Base-by-base conservation (phyloP, 2,113 vertebrate species). In the Pygoscelis adeliae region DNA sequence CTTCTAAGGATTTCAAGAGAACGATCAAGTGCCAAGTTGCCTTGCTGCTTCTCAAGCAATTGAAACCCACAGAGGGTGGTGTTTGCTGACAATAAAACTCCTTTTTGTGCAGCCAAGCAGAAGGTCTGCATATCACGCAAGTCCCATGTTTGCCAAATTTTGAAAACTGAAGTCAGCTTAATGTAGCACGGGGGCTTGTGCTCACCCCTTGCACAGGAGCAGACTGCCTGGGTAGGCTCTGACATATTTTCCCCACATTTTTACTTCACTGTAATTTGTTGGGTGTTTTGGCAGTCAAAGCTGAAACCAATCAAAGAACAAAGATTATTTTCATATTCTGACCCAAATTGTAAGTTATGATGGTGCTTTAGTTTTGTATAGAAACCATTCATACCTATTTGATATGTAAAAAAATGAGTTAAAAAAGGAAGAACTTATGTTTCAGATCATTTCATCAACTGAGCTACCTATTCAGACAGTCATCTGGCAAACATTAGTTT, bases 331-430 rank as follows among this genome's bases (percentile, higher is more conserved):
- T 15, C 6, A 1, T 32, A 22, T 70, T 86, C 53, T 90, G 34
- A 44, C 38, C 69, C 22, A 86, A 71, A 76, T 13, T 72, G 1
- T 55, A 42, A 84, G 6, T 65, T 79, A 80, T 5, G 8, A 25
- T 0, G 0, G 5, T 1, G 2, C 8, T 62, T 58, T n/a, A 46
- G 5, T 88, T 95, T 79, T 63, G 5, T 59, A 18, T 13, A 59
- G 18, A 72, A 90, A 50, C 8, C 0, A 0, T 76, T 90, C 29
- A 34, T n/a, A 26, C 9, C 15, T 21, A 40, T 71, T 61, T 19
- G 9, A 72, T 80, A 72, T 36, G 34, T 34, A 76, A 15, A 95
- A 67, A 87, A 85, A 25, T 8, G 2, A 66, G 11, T 62, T 73
- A 0, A 63, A 62, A 77, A 81, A 40, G 7, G 10, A 36, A 50